Evolutionary conservation across 2,797 vertebrate genomes (phyloP).

Genomic region (Craterocephalus amniculus): DNA sequence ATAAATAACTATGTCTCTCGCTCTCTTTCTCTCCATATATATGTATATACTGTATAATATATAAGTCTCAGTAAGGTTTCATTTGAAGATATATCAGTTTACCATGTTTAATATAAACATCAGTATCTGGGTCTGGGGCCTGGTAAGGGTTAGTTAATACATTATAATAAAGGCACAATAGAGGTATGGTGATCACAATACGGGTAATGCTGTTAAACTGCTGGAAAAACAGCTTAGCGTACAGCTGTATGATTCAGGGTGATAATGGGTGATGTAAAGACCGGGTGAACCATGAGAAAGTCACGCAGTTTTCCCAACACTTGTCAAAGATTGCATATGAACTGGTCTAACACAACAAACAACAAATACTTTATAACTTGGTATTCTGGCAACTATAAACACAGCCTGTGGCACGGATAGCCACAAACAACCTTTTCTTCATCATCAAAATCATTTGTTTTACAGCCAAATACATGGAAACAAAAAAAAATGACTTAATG

Average conservation of each 20-base stretch:
- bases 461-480: slow-evolving; percentile 13
- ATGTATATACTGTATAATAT: no score
- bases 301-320: slow-evolving; percentile 37
- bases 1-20: no score
- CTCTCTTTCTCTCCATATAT: no score
- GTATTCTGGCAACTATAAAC: slow-evolving; percentile 29
- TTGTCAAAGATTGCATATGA: slow-evolving; percentile 7
- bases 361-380: slow-evolving; percentile 13
- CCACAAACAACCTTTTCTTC: slow-evolving; percentile 39
- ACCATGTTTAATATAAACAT: slow-evolving; percentile 60
- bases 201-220: slow-evolving; percentile 37
- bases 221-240: slow-evolving; percentile 34
- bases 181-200: slow-evolving; percentile 55
- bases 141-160: slow-evolving; percentile 57
- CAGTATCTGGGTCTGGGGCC: slow-evolving; percentile 26
- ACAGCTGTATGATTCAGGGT: slow-evolving; percentile 25
- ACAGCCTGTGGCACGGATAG: slow-evolving; percentile 14
- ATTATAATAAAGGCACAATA: slow-evolving; percentile 64
- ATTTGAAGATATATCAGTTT: slow-evolving; percentile 48
- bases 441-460: slow-evolving; percentile 19
- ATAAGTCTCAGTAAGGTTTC: slow-evolving; percentile 4
- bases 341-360: not conserved
- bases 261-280: slow-evolving; percentile 25
- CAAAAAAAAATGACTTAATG: not conserved
- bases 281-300: slow-evolving; percentile 18